Base-by-base conservation (phyloP, 2,888 invertebrate species). In the Nezara viridula region DNA sequence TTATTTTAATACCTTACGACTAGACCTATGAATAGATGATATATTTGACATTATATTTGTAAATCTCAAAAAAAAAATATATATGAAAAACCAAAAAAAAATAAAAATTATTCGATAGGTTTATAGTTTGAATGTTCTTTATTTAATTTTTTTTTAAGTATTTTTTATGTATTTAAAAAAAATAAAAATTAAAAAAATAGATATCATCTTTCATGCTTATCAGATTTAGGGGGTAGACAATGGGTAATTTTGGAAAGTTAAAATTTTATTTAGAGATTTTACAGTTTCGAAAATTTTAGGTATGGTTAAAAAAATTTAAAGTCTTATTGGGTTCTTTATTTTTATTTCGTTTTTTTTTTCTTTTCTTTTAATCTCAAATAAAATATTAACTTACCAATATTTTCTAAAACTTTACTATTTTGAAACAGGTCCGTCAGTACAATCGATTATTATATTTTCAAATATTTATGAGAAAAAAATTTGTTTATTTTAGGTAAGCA, bases 1-100 rank as follows among this genome's bases (percentile, higher is more conserved):
- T 88, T 88, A 73, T 88, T 88, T 88, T 88, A 88, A 88, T 88
- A 86, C 55, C 47, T 88, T 77, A 77, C 52, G 37, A 85, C 77
- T 88, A 88, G 88, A 47, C 37, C 88, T 88, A 88, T 81, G 37
- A n/a, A 44, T 81, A 85, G 85, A 47, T 73, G 44, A 88, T 88
- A 88, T 81, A 77, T 81, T 88, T 88, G 73, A 81, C 77, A 88
- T 88, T 88, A 88, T 81, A 88, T 88, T 88, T 88, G 55, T 88
- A 88, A 85, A 81, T 85, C 81, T 86, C 16, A 27, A 66, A 81
- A 81, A 81, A 81, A 81, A 81, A 81, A 73, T 19, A 21, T 73
- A 73, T 21, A 73, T 19, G 66, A 73, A 73, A 73, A 73, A 19
- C 32, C n/a, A n/a, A 47, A 81, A 81, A 81, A 81, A 81, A 44